Evolutionary conservation across 1,140 invertebrate species (phyloP), one percentile per base, ranked within the genome.

Genomic region (Euura saliciscinereae): DNA sequence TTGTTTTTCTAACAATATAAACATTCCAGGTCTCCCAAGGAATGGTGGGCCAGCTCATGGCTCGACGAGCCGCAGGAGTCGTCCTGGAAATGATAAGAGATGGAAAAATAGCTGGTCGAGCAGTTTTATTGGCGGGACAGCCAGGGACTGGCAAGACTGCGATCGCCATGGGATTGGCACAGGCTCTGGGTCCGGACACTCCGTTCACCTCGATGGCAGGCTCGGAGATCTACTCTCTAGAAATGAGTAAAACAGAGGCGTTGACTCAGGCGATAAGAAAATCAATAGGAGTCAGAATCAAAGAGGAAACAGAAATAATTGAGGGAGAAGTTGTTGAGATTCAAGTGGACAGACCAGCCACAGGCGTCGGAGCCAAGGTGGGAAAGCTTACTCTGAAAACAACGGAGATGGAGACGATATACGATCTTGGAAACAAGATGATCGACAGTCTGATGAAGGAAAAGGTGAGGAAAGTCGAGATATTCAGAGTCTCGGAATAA

Each of bases 351-450:
- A 90, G 97, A 68, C 97, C 98, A 2, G 96, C 96, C 0, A 93
- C 95, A 4, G 96, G 96, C 2, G 93, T 95, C 2, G 98, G 97
- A 0, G 94, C 95, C 0, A 97, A 99, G 89, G 90, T 94, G 66
- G 94, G 98, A 2, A 98, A 99, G 82, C 87, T 99, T 2, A 99
- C 98, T 0, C 86, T 99, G 42, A 99, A 99, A 90, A 99, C 98
- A 2, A 99, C 98, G 1, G 98, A 99, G 86, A 99, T 99, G 98
- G 98, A 99, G 88, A 99, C 98, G 0, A 94, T 99, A 73, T 99
- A 99, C 86, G 98, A 99, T 86, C 90, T 99, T 79, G 98, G 98
- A 44, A 95, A 95, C 70, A 99, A 99, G 91, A 99, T 99, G 94
- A 98, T 99, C 73, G 98, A 99, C 85, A 95, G 95, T 72, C 90